These are phyloP conservation scores for Cavia porcellus DNA, from an alignment of 2,113 vertebrate genomes.

Conservation along the genomic window DNA sequence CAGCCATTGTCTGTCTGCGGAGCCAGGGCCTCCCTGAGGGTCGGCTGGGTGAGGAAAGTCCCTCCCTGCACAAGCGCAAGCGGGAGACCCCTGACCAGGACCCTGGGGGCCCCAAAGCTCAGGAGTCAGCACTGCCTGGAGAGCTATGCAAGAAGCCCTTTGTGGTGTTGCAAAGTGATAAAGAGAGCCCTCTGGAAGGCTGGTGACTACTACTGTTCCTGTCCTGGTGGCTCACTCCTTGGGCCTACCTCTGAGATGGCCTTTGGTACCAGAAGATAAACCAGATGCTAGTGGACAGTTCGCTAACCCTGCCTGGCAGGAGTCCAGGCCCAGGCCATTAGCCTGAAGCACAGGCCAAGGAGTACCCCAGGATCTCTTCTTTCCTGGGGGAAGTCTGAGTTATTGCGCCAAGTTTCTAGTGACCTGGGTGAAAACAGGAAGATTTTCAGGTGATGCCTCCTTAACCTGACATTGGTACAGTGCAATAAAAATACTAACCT, in stretches of 20 bases:
- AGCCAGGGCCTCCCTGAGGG: conserved; percentile 93
- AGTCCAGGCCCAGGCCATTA: conserved; percentile 25
- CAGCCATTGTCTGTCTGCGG: conserved; percentile 95
- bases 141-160: conserved; percentile 87
- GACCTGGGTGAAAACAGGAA: conserved; percentile 43
- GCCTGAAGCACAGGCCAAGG: not conserved
- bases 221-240: not conserved
- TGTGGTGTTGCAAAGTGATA: conserved; percentile 77
- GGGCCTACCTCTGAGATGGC: not conserved
- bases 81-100: conserved; percentile 86
- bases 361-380: not conserved
- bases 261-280: conserved; percentile 24
- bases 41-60: conserved; percentile 89
- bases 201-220: conserved; percentile 50
- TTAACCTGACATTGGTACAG: conserved; percentile 59
- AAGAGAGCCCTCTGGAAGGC: conserved; percentile 71
- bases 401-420: conserved; percentile 13
- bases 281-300: conserved; percentile 11
- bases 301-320: not conserved
- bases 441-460: conserved; percentile 42
- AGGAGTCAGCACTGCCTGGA: conserved; percentile 72
- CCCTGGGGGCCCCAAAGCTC: conserved; percentile 67
- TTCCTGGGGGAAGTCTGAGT: not conserved
- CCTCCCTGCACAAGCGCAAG: conserved; percentile 94
- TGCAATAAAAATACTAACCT: conserved; percentile 78